Percentiles rank a stretch among this genome's conserved stretches.
These are phyloP conservation scores for Graphium colonna DNA, from an alignment of 2,888 invertebrate genomes.

Conservation along the genomic window DNA sequence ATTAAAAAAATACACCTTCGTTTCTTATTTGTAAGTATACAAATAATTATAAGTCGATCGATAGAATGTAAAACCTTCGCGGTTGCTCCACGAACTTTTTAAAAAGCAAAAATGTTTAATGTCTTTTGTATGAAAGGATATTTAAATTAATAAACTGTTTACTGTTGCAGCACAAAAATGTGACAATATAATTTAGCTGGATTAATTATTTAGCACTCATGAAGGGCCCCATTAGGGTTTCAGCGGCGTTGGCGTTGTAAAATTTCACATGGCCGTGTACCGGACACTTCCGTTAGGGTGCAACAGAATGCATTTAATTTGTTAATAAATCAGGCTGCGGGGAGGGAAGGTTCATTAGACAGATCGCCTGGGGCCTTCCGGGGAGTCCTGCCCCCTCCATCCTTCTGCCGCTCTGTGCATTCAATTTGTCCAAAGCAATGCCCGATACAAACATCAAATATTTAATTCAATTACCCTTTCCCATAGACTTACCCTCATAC, in stretches of 20 bases:
- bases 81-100: too few species aligned
- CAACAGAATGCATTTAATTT: constrained; percentile 78
- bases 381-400: constrained; percentile 61
- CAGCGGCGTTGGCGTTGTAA: constrained; percentile 9
- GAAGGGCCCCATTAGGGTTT: not conserved
- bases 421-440: constrained; percentile 58
- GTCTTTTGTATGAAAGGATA: too few species aligned
- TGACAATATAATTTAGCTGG: not conserved
- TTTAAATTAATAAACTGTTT: too few species aligned
- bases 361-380: constrained; percentile 74
- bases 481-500: constrained; percentile 16
- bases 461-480: constrained; percentile 44
- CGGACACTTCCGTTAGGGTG: constrained; percentile 63
- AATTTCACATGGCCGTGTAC: constrained; percentile 33
- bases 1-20: too few species aligned
- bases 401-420: constrained; percentile 62
- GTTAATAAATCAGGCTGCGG: constrained; percentile 77
- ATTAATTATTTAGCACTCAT: constrained; percentile 7
- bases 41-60: too few species aligned
- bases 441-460: constrained; percentile 50
- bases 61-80: too few species aligned
- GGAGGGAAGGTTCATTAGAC: constrained; percentile 76
- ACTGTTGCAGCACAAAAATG: not conserved
- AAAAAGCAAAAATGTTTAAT: too few species aligned
- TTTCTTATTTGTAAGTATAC: too few species aligned